Evolutionary conservation across 37 sponge, comb jelly and placozoan genomes (phyloP), one percentile per base, ranked within the genome.

Genomic region (Tethya wilhelma): DNA sequence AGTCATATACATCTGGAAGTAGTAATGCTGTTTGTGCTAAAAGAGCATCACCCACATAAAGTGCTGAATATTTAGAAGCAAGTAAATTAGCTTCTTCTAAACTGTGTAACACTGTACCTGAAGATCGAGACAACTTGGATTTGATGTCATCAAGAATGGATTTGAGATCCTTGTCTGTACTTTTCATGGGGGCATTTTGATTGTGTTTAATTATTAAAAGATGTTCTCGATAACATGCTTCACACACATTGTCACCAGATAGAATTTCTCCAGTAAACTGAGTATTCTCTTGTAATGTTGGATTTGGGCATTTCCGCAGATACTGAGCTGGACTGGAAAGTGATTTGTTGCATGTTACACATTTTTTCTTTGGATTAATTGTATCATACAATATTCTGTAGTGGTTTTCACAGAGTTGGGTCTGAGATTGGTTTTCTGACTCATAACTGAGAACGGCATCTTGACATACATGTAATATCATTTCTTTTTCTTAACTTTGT

Each of bases 21-120:
- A 77, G 44, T n/a, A n/a, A n/a, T n/a, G 78, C 78, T 26, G 7
- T 22, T 64, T 42, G 33, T 39, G 62, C 9, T 39, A 77, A 46
- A 8, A 77, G 46, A 2, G 22, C 42, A 9, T 77, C 40, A 5
- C 78, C 68, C 29, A 67, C 68, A 8, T 8, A 36, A 67, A 67
- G 29, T 4, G 40, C 40, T 67, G 23, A n/a, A n/a, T 8, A 7
- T 26, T n/a, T 62, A n/a, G 23, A 7, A n/a, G 63, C 63, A 26
- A 8, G 23, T 23, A 26, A 8, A 23, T n/a, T 23, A 11, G 28
- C 28, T 8, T 62, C 63, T 7, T 62, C 53, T 49, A 49, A 19
- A 49, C 14, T 14, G 53, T 49, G 9, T 49, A 14, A 26, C 9
- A 26, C 63, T n/a, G 28, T 62, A 23, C 63, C 28, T 26, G n/a